Conservation (phyloP, 2,888 invertebrate genomes). For the Drosophila longiperda region DNA sequence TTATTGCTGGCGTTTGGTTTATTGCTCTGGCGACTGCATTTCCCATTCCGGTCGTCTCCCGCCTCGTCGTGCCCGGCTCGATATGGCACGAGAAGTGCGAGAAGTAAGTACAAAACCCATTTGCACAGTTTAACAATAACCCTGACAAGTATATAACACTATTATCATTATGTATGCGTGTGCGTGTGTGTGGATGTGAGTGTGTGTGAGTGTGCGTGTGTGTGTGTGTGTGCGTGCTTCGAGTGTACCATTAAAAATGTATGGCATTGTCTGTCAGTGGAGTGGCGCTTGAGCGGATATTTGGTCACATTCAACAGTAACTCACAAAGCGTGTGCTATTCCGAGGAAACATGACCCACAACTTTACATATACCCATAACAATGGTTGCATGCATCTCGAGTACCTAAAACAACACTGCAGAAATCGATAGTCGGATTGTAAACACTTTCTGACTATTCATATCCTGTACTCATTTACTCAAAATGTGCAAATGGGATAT, state of each 20-base stretch:
- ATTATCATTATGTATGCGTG: not conserved
- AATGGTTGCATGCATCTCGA: slow-evolving; percentile 5
- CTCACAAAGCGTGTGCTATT: slow-evolving; percentile 9
- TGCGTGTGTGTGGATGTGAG: not conserved
- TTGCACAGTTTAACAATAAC: slow-evolving; percentile 3
- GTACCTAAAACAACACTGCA: slow-evolving; percentile 7
- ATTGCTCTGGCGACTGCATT: slow-evolving; percentile 91
- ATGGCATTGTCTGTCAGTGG: slow-evolving; percentile 39
- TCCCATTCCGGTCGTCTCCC: slow-evolving; percentile 92
- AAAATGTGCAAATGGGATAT: not conserved
- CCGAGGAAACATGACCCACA: slow-evolving; percentile 3
- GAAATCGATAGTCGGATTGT: slow-evolving; percentile 33
- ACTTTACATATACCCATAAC: not conserved
- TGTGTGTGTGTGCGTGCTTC: slow-evolving; percentile 17
- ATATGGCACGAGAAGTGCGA: slow-evolving; percentile 88
- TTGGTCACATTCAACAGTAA: slow-evolving; percentile 37
- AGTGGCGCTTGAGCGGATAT: slow-evolving; percentile 41
- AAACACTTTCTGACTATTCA: not conserved
- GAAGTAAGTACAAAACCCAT: slow-evolving; percentile 86
- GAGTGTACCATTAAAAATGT: slow-evolving; percentile 38
- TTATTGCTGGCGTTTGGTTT: slow-evolving; percentile 84
- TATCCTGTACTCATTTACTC: not conserved
- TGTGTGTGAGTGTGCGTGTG: not conserved
- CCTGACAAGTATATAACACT: not conserved
- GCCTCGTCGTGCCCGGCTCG: slow-evolving; percentile 87